Evolutionary conservation across 2,113 vertebrate genomes (phyloP).

Genomic region (Bubo scandiacus): DNA sequence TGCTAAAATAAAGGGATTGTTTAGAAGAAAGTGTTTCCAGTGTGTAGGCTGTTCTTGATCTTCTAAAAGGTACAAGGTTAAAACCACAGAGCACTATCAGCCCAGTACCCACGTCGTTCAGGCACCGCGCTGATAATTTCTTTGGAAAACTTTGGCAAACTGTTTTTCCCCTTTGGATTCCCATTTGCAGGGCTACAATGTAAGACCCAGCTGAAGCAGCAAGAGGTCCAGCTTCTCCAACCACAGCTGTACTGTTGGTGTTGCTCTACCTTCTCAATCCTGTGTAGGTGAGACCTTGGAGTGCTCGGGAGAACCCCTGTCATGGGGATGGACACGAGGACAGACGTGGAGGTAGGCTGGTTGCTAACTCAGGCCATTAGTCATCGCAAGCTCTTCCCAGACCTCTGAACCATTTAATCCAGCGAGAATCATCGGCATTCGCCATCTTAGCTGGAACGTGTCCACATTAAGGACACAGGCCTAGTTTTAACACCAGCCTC

Average conservation of each 20-base stretch:
- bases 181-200: neutral
- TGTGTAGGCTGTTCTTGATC: neutral
- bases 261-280: neutral
- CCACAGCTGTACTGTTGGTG: neutral
- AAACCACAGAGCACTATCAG: neutral
- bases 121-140: neutral
- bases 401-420: slow-evolving; percentile 9
- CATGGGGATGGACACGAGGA: accelerated
- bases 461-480: neutral
- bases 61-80: neutral
- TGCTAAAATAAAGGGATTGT: neutral
- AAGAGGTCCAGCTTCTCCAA: neutral
- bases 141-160: neutral
- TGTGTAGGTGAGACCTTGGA: neutral
- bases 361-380: neutral
- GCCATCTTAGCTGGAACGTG: neutral
- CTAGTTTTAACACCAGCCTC: neutral
- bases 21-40: neutral
- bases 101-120: neutral
- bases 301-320: neutral
- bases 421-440: neutral
- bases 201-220: neutral
- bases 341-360: neutral
- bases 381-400: neutral
- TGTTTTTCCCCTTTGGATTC: neutral